Evolutionary conservation across 2,888 invertebrate species (phyloP), one percentile per base, ranked within the genome.

Genomic region (Cantharis flavilabris): DNA sequence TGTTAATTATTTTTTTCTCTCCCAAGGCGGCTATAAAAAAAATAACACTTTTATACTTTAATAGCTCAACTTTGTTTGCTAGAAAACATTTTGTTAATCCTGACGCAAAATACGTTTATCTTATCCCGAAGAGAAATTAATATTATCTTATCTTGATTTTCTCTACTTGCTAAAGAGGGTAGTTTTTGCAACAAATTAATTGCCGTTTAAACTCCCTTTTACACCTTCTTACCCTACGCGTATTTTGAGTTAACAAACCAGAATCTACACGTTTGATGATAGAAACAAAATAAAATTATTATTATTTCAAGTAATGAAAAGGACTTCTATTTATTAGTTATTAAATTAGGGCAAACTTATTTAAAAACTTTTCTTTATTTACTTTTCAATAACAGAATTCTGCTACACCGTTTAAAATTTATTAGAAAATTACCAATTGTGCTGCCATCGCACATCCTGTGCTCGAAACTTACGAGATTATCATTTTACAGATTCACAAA

Each of bases 1-100:
- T 83, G 83, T 84, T 84, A 84, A 84, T 84, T 84, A 84, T 84
- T 84, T 83, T 83, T 84, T 82, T 69, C 83, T 67, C 26, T 83
- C 83, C 83, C 83, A 78, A 80, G 83, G 80, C 80, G 81, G 83
- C 83, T 82, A 83, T 83, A 83, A 83, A 82, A 80, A 49, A 82
- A 83, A 82, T 82, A 84, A 83, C 81, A 83, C 82, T 76, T 70
- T 49, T 49, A 70, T 62, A 73, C 70, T 73, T 73, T 73, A 67
- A 67, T 67, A 67, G 65, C 26, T 67, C 65, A 67, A 67, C 65
- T 67, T 67, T 67, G 65, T 67, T 67, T 67, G 65, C 73, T 73
- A 73, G 69, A 49, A 70, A 70, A 70, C 49, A 70, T 70, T 70
- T 70, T 30, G 49, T 70, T 49, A 70, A 30, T 49, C 28, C 49